Evolutionary conservation across 1,140 invertebrate species (phyloP), one percentile per base, ranked within the genome.

Genomic region (Cydia pomonella): DNA sequence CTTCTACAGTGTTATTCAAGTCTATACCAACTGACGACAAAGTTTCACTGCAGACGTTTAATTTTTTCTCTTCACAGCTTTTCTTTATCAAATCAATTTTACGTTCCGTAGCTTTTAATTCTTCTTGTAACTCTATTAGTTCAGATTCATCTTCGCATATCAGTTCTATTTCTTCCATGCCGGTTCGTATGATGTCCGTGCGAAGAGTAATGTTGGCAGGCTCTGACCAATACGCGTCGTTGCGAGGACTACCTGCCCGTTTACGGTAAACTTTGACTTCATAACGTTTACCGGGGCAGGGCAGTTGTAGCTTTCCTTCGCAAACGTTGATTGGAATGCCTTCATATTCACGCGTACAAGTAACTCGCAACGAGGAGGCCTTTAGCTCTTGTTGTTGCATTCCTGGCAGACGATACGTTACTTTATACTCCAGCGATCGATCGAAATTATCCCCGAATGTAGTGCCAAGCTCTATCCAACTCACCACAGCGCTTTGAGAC

Each of bases 131-230:
- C 10, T 59, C 53, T 12, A 10, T 59, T 23, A 59, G 21, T 23
- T 59, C 53, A 1, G 53, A n/a, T 59, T n/a, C 53, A 10, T 59
- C 53, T n/a, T 59, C 53, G 21, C 53, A 59, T 59, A 59, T 59
- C 0, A 12, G 53, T 2, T 59, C 9, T 23, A 10, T 23, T 23
- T 5, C 21, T 21, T 59, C 53, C 2, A 23, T 21, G 53, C 53
- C n/a, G n/a, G 2, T 10, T 23, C 16, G 12, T 59, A 10, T 50
- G 6, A 50, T 3, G 18, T 23, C 21, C 2, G 53, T 59, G 53
- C 53, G 53, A 18, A 59, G 21, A 59, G 53, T 59, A 59, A 59
- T 59, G 53, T 12, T 23, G 21, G 53, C 53, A 12, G 53, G 53
- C 9, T 59, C 53, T 12, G 53, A 59, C 53, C 53, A 59, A 23